Percentiles rank a stretch among this genome's conserved stretches.
Conservation (phyloP, 53 echinoderm and acorn worm species). For the Henricia sp. region DNA sequence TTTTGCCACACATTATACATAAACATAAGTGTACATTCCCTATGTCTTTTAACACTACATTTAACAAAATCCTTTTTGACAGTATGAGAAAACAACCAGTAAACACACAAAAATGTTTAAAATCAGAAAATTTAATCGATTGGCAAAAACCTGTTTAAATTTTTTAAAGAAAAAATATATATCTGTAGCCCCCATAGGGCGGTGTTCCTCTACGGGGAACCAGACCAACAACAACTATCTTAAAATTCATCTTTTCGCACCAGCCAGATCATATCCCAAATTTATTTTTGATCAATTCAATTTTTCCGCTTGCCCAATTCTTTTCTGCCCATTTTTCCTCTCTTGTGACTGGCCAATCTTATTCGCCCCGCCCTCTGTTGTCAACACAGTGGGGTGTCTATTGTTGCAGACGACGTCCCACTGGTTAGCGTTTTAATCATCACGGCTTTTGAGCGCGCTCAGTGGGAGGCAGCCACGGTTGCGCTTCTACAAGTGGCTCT, state of each 20-base stretch:
- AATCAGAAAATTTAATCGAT: too few species aligned
- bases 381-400: conserved; percentile 9
- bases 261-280: background rate
- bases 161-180: too few species aligned
- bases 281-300: background rate
- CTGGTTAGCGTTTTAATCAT: background rate
- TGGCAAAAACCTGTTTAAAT: too few species aligned
- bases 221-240: background rate
- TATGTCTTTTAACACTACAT: too few species aligned
- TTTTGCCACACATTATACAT: too few species aligned
- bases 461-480: conserved; percentile 1
- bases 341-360: background rate
- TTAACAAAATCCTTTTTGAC: too few species aligned
- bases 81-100: too few species aligned
- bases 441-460: conserved; percentile 28
- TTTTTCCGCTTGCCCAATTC: background rate
- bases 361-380: background rate
- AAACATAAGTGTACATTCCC: too few species aligned
- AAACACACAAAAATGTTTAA: too few species aligned
- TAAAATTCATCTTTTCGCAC: background rate
- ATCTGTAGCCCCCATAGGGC: too few species aligned
- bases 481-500: background rate
- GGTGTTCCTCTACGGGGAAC: too few species aligned
- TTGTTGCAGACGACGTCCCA: conserved; percentile 13
- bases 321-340: background rate